Evolutionary conservation across 2,888 invertebrate genomes (phyloP), one percentile per base, ranked within the genome.

Genomic region (Andrena bicolor): DNA sequence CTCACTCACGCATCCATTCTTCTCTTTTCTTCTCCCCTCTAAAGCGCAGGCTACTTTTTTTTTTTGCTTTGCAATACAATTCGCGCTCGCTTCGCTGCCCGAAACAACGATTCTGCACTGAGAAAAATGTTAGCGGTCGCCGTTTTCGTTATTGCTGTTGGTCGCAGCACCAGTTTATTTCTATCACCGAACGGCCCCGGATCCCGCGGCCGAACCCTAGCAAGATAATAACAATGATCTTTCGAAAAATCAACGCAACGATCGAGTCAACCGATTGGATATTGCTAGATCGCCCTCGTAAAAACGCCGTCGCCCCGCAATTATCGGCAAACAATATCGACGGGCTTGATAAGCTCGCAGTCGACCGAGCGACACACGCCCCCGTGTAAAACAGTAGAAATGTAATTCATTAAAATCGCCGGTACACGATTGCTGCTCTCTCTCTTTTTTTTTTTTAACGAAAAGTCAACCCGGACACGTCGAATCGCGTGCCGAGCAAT

Each of bases 41-140:
- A 71, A 72, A 72, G 20, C 71, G 20, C 68, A 30, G 6, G 41
- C 13, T 77, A 20, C 6, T 48, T 51, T 63, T 65, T 53, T 48
- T 51, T 63, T 65, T 53, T 13, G 13, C 41, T 41, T 4, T 0
- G 41, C 41, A 48, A 66, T 63, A 76, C 76, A 68, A 73, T 32
- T 8, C n/a, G n/a, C 30, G 30, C 51, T 60, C 65, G 10, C 32
- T 48, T 77, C 70, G 16, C 65, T 85, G 73, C 30, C 70, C 49
- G 66, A 79, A 66, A 41, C 72, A 75, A 75, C 69, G 53, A 72
- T 69, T 71, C 64, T 64, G 79, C 83, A 76, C 79, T 65, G 83
- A 86, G 83, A 86, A 83, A 85, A 86, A 26, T 83, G 80, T 86
- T 85, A 85, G 82, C 77, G 63, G 13, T 20, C 30, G 4, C 30